A percentile compares a stretch with the other conserved stretches of the same genome.
Evolutionary conservation across 2,888 invertebrate genomes (phyloP).

Genomic region (Macrostomum cliftonense): DNA sequence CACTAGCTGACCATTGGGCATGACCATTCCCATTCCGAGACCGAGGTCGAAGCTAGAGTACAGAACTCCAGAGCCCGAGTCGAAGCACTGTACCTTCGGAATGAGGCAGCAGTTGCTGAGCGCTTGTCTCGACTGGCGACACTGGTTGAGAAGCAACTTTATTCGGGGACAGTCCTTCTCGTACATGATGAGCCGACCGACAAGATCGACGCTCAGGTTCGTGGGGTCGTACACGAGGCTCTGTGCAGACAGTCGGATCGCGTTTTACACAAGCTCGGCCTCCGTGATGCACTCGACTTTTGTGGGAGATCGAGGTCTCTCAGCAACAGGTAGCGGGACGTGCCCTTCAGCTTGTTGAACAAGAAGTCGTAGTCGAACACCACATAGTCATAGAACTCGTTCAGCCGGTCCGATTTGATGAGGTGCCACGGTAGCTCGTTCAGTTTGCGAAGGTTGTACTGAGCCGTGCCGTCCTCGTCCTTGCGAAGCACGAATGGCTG

Average conservation of each 20-base stretch:
- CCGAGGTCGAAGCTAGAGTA: not conserved
- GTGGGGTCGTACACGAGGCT: conserved; percentile 2
- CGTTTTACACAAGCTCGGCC: conserved; percentile 1
- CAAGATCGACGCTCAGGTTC: not conserved
- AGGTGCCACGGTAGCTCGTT: conserved; percentile 25
- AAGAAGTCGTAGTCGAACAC: conserved; percentile 4
- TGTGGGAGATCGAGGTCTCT: conserved; percentile 1
- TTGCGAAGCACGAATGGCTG: not conserved
- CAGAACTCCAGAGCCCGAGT: not conserved
- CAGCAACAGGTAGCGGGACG: not conserved
- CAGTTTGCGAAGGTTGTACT: conserved; percentile 26
- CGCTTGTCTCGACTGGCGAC: not conserved
- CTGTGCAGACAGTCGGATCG: conserved; percentile 2
- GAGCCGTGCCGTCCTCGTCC: conserved; percentile 6
- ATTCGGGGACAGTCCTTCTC: not conserved
- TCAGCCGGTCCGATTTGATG: conserved; percentile 3
- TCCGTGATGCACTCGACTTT: conserved; percentile 1
- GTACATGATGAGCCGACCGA: not conserved
- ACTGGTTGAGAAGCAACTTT: not conserved
- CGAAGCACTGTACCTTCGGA: not conserved
- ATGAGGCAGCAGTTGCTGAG: not conserved
- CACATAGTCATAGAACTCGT: conserved; percentile 2
- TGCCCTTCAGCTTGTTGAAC: not conserved
- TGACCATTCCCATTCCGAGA: not conserved
- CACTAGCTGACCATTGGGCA: not conserved